These are phyloP conservation scores for Cossypha polioptera DNA, from an alignment of 2,797 vertebrate genomes.

Conservation along the genomic window DNA sequence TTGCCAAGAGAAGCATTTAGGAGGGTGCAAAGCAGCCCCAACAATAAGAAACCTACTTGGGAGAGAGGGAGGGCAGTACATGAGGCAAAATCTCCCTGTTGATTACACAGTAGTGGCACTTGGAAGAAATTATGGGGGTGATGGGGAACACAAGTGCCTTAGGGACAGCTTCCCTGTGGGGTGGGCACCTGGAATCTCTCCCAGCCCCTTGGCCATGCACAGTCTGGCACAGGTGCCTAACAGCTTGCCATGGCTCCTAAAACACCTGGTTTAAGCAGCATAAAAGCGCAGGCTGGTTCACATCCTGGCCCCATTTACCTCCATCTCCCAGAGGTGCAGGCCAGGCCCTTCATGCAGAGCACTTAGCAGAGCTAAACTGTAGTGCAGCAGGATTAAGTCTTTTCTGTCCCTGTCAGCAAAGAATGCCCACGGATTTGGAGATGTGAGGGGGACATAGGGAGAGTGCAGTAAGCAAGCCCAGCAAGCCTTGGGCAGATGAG, in stretches of 20 bases:
- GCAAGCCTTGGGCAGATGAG: not conserved
- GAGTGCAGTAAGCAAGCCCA: not conserved
- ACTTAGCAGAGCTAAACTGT: not conserved
- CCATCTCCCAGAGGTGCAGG: not conserved
- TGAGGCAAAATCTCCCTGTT: rapidly evolving
- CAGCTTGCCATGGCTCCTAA: not conserved
- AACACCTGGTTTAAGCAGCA: not conserved
- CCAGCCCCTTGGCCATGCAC: rapidly evolving
- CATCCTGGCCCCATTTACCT: not conserved
- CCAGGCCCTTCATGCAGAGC: not conserved
- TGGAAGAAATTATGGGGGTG: not conserved
- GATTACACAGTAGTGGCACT: not conserved
- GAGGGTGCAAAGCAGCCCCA: not conserved
- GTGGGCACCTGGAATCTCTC: rapidly evolving
- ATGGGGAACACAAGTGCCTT: not conserved
- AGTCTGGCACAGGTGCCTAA: not conserved
- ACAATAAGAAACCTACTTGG: not conserved
- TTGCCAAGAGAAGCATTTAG: not conserved
- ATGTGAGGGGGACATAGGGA: not conserved
- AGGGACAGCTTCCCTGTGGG: not conserved
- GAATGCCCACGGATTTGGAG: not conserved
- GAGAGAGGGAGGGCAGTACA: rapidly evolving
- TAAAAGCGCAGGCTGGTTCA: rapidly evolving
- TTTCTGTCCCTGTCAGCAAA: not conserved
- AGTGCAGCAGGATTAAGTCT: not conserved